These are phyloP conservation scores for Deroplatys truncata DNA, from an alignment of 2,888 invertebrate genomes.

Conservation along the genomic window DNA sequence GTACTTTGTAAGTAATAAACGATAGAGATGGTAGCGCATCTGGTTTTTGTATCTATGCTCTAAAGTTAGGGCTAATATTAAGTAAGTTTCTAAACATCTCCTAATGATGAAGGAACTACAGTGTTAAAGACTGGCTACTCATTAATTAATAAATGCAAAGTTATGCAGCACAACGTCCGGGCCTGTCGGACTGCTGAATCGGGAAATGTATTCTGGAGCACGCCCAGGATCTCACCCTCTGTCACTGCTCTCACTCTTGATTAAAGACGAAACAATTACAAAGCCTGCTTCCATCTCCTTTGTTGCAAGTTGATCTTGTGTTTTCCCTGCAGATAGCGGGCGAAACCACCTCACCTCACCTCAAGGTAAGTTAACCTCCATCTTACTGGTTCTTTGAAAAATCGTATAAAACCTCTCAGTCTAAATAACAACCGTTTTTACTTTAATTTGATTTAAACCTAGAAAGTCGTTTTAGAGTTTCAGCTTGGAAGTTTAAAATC, in stretches of 20 bases:
- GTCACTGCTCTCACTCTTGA: slow-evolving; percentile 15
- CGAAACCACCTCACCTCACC: neutral
- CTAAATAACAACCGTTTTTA: no score
- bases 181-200: neutral
- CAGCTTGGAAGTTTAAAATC: no score
- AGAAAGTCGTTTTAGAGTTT: no score
- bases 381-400: neutral
- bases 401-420: no score
- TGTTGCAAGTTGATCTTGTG: neutral
- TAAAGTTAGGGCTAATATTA: no score
- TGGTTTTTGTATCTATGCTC: no score
- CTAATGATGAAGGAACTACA: no score
- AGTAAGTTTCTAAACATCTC: no score
- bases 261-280: slow-evolving; percentile 24
- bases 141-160: neutral
- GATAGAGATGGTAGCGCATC: no score
- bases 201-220: neutral
- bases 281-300: neutral
- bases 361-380: neutral
- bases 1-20: no score
- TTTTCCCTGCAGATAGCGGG: neutral
- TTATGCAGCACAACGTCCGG: neutral
- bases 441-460: no score
- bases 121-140: no score
- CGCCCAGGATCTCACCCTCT: neutral